Percentiles rank a stretch among this genome's conserved stretches.
Evolutionary conservation across 2,797 vertebrate genomes (phyloP).

Genomic region (Otus scops): DNA sequence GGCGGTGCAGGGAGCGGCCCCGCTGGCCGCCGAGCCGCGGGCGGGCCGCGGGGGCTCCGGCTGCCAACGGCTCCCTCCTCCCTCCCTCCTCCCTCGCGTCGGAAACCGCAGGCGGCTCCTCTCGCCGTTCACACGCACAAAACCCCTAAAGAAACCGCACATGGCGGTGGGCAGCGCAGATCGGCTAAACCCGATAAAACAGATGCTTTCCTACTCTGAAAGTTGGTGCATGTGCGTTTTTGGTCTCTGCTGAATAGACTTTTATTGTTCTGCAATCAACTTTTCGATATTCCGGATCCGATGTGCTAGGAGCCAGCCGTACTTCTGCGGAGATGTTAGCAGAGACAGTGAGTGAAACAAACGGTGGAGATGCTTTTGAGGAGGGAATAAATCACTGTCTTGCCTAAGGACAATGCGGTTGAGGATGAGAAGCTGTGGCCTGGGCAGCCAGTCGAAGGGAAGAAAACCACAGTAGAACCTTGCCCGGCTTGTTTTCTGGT

Average conservation of each 20-base stretch:
- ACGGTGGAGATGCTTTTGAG: conserved; percentile 14
- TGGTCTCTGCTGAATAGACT: neutral
- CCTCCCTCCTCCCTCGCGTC: neutral
- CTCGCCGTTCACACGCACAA: neutral
- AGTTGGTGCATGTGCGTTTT: neutral
- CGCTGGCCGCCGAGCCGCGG: neutral
- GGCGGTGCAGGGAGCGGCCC: neutral
- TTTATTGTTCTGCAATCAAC: conserved; percentile 7
- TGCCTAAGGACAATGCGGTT: conserved; percentile 10
- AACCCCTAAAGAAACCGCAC: neutral
- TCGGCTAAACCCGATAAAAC: neutral
- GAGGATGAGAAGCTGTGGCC: conserved; percentile 1
- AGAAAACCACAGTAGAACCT: neutral
- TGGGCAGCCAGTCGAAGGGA: neutral
- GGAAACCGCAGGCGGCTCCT: conserved; percentile 37
- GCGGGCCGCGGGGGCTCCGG: neutral
- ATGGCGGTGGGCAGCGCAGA: neutral
- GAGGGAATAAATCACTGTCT: conserved; percentile 38
- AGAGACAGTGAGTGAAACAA: neutral
- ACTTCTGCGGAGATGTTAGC: neutral
- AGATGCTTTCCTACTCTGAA: neutral
- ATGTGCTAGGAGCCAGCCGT: neutral
- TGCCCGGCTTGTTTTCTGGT: neutral
- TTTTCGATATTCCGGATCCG: neutral
- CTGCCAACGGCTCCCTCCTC: conserved; percentile 22